phyloP scores from a whole-genome alignment of 2,888 invertebrate species.

The Crocallis elinguaria region DNA sequence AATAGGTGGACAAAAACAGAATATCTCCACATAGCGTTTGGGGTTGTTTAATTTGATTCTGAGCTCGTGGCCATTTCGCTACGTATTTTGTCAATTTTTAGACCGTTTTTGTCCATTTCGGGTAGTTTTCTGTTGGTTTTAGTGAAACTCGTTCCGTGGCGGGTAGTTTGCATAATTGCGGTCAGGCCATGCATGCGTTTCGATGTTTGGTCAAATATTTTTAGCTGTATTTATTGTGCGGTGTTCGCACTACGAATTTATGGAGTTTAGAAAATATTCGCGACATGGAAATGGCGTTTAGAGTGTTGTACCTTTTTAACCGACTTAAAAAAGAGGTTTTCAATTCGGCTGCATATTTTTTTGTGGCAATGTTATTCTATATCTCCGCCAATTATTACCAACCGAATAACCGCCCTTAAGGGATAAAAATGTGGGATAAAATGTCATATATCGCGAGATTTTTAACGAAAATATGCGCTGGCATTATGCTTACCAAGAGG shows the following conservation, averaged over 20 bases:
- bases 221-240: conserved; percentile 3
- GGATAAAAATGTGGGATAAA: too few relatives aligned
- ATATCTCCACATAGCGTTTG: not conserved
- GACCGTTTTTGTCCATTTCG: conserved; percentile 15
- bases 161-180: conserved; percentile 15
- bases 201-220: conserved; percentile 6
- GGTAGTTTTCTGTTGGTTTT: conserved; percentile 17
- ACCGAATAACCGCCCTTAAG: too few relatives aligned
- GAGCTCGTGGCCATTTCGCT: conserved; percentile 5
- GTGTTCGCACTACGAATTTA: not conserved
- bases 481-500: too few relatives aligned
- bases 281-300: not conserved
- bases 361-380: too few relatives aligned
- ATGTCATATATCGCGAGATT: too few relatives aligned
- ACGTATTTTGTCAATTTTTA: conserved; percentile 20
- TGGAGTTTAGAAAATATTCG: not conserved
- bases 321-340: too few relatives aligned
- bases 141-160: not conserved
- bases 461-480: too few relatives aligned
- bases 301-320: too few relatives aligned
- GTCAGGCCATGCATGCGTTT: not conserved
- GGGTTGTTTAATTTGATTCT: conserved; percentile 32
- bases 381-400: too few relatives aligned
- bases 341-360: too few relatives aligned
- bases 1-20: conserved; percentile 5